A percentile compares a stretch with the other conserved stretches of the same genome.
Evolutionary conservation across 2,113 vertebrate species (phyloP).

Genomic region (Panthera leo): DNA sequence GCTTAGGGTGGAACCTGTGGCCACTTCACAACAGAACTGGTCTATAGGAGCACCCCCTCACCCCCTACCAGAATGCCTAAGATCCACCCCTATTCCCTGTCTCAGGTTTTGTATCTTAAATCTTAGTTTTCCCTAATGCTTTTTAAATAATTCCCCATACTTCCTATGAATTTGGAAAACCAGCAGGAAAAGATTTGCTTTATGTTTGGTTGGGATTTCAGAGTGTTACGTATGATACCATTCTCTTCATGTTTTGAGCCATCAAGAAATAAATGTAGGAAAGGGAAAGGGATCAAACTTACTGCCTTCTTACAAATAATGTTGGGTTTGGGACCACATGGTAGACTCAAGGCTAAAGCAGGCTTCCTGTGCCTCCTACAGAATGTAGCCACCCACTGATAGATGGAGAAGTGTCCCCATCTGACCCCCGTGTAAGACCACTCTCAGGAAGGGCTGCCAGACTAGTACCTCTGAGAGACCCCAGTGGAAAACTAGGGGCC

Average conservation of each 20-base stretch:
- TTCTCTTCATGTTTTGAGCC: background rate
- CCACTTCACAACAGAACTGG: background rate
- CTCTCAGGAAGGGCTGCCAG: background rate
- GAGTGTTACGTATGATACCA: background rate
- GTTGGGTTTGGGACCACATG: background rate
- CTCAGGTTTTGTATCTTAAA: background rate
- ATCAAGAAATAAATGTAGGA: background rate
- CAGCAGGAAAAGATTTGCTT: background rate
- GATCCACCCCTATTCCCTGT: background rate
- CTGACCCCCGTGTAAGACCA: background rate
- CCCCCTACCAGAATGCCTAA: background rate
- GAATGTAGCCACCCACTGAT: background rate
- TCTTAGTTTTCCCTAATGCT: background rate
- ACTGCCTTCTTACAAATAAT: background rate
- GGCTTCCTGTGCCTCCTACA: background rate
- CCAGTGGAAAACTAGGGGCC: background rate
- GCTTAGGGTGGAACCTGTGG: background rate
- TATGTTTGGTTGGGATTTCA: background rate
- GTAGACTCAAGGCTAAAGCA: background rate
- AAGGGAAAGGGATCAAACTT: background rate
- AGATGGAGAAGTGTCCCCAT: background rate
- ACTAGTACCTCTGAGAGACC: background rate
- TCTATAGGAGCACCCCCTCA: background rate
- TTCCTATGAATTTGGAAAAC: constrained; percentile 12
- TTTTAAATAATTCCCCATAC: background rate